Evolutionary conservation across 1,140 invertebrate genomes (phyloP).

Genomic region (Drosophila leontia): DNA sequence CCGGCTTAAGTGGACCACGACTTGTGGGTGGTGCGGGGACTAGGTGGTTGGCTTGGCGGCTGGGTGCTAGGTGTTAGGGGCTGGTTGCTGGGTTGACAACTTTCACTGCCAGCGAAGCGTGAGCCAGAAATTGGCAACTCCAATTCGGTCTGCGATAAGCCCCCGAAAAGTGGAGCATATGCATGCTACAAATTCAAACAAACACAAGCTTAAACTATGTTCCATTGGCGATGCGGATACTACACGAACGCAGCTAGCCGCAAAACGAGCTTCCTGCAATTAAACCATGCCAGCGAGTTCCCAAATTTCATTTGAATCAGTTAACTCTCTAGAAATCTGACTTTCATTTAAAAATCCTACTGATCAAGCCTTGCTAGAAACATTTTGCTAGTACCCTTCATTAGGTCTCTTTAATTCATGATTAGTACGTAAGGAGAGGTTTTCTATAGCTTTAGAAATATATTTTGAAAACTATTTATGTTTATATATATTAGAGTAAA

Average conservation of each 20-base stretch:
- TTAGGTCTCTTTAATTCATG: not conserved
- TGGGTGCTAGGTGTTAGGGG: not conserved
- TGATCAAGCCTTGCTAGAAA: not conserved
- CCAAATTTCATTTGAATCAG: not conserved
- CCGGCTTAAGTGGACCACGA: slow-evolving; percentile 14
- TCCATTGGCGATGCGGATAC: not conserved
- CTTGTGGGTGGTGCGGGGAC: slow-evolving; percentile 22
- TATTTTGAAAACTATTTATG: not conserved
- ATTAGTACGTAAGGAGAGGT: no score
- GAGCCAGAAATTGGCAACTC: slow-evolving; percentile 45
- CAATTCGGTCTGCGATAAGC: slow-evolving; percentile 21
- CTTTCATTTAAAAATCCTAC: not conserved
- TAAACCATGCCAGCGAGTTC: not conserved
- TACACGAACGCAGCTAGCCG: not conserved
- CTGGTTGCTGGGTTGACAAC: slow-evolving; percentile 27
- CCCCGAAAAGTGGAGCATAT: slow-evolving; percentile 28
- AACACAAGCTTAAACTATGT: not conserved
- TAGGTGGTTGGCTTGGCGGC: not conserved
- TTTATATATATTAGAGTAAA: no score
- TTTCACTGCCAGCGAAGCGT: slow-evolving; percentile 41
- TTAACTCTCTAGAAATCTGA: not conserved
- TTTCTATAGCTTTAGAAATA: not conserved
- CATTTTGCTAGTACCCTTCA: not conserved
- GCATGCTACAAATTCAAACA: not conserved
- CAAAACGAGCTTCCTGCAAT: slow-evolving; percentile 6